phyloP scores from a whole-genome alignment of 2,797 vertebrate species.

The Moxostoma hubbsi region DNA sequence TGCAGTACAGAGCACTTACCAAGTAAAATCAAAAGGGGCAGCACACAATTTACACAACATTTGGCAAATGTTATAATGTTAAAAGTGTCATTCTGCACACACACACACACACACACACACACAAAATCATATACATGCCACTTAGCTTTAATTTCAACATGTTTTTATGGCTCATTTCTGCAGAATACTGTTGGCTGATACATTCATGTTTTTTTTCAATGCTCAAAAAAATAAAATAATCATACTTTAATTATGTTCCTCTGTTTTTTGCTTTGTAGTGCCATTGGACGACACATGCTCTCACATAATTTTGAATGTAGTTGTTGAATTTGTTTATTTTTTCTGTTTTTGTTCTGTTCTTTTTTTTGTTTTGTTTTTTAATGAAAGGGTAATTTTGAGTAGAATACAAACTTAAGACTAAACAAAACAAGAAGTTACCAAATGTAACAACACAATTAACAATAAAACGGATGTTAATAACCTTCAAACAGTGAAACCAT shows the following conservation, averaged over 20 bases:
- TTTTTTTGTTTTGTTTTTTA: too few species aligned
- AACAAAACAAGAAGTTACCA: too few species aligned
- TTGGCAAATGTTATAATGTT: conserved; percentile 30
- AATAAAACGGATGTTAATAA: too few species aligned
- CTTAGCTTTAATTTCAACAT: conserved; percentile 30
- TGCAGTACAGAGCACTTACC: not conserved
- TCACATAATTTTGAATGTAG: not conserved
- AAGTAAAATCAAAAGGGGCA: not conserved
- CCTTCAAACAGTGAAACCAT: too few species aligned
- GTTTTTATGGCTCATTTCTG: conserved; percentile 44
- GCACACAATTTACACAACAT: not conserved
- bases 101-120: not conserved
- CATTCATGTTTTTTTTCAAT: conserved; percentile 31
- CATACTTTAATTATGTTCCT: conserved; percentile 38
- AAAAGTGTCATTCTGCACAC: not conserved
- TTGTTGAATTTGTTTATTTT: not conserved
- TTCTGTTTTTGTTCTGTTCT: too few species aligned
- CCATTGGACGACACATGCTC: not conserved
- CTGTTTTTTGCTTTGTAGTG: conserved; percentile 1
- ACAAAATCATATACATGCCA: conserved; percentile 5
- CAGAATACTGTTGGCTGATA: conserved; percentile 30
- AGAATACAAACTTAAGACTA: too few species aligned
- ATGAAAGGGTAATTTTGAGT: too few species aligned
- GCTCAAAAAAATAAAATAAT: not conserved
- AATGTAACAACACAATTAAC: too few species aligned